These are phyloP conservation scores for Tragelaphus imberbis DNA, from an alignment of 2,113 vertebrate species.

Conservation along the genomic window DNA sequence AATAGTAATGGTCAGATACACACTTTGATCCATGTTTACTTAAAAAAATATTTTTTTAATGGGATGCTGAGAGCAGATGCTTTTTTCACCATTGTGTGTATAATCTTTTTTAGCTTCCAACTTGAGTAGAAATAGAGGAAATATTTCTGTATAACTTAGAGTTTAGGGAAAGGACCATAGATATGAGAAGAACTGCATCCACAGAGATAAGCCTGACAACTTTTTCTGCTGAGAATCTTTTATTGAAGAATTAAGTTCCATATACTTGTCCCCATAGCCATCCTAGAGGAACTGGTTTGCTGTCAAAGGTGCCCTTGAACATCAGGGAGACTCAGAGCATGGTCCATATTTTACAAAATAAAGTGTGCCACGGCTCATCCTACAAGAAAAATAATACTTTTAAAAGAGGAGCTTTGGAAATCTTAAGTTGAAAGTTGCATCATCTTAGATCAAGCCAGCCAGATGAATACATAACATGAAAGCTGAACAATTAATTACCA, in stretches of 20 bases:
- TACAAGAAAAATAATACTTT: constrained; percentile 8
- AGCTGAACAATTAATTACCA: neutral
- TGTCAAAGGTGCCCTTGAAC: neutral
- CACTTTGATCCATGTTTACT: neutral
- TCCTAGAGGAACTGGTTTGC: neutral
- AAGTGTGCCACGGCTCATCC: neutral
- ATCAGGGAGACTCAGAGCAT: neutral
- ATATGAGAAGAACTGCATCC: neutral
- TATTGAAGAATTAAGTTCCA: constrained; percentile 19
- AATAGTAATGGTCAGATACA: neutral
- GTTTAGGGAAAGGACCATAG: neutral
- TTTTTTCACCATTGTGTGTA: neutral
- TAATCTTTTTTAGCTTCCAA: neutral
- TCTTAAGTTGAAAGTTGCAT: neutral
- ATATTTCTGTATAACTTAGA: neutral
- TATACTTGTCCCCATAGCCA: neutral
- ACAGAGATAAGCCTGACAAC: neutral
- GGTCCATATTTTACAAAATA: neutral
- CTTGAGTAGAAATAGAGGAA: neutral
- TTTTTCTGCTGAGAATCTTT: constrained; percentile 13
- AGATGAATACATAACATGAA: neutral
- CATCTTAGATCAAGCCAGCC: neutral
- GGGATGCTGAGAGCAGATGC: neutral
- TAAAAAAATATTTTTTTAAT: neutral
- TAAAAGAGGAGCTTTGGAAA: neutral